These are phyloP conservation scores for Brachionus koreanus DNA, from an alignment of 1,140 invertebrate genomes.

Conservation along the genomic window DNA sequence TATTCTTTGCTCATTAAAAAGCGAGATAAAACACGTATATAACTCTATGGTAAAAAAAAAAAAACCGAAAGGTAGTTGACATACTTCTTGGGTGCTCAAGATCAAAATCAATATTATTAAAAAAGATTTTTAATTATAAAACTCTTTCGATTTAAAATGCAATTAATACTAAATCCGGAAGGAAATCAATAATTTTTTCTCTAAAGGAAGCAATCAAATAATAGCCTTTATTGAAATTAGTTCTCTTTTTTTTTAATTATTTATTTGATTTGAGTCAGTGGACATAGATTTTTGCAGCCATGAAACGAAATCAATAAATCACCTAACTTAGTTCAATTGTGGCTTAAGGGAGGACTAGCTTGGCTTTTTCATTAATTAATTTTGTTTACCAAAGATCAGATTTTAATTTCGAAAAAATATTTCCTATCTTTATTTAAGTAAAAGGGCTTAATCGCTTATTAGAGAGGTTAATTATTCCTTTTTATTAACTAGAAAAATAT, in stretches of 20 bases:
- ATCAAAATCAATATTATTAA: neutral
- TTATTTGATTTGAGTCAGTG: neutral
- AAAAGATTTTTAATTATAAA: neutral
- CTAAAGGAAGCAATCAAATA: neutral
- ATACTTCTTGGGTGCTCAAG: neutral
- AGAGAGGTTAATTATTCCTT: neutral
- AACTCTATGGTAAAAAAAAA: neutral
- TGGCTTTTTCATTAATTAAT: neutral
- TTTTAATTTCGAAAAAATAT: constrained; percentile 1
- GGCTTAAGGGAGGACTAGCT: neutral
- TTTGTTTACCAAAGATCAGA: constrained; percentile 18
- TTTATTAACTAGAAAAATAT: neutral
- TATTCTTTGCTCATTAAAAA: neutral
- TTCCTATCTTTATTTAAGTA: neutral
- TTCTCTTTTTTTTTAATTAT: neutral
- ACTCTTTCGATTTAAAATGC: neutral
- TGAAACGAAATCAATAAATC: neutral
- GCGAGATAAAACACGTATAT: neutral
- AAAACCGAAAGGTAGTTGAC: neutral
- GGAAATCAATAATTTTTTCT: constrained; percentile 28
- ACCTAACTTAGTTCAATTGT: neutral
- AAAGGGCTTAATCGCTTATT: neutral
- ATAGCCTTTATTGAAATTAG: neutral
- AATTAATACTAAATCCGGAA: neutral
- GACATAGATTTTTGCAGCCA: neutral